Evolutionary conservation across 35 echinoderm and acorn worm species (phyloP), one percentile per base, ranked within the genome.

Genomic region (Holothuria glaberrima): DNA sequence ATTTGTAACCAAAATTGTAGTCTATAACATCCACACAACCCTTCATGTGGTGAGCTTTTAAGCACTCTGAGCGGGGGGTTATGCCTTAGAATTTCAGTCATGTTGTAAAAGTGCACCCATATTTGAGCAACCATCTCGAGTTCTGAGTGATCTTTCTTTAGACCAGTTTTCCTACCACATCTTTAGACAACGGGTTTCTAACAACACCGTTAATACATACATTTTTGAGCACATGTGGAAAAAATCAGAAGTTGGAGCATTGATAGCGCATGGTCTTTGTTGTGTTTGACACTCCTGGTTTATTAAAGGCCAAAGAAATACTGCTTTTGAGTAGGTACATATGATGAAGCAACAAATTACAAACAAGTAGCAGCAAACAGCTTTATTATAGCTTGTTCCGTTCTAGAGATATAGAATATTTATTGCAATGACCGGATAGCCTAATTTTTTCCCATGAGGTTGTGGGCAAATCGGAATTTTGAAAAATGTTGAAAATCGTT

Each of bases 261-360:
- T 77, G 7, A 90, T 94, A n/a, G 74, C 48, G 92, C 92, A 86
- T 79, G 48, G 31, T 86, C 92, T 52, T 90, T 86, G 68, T 93
- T 92, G 0, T 88, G 60, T 12, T 30, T 50, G 32, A 92, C 72
- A 12, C n/a, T n/a, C n/a, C n/a, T n/a, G n/a, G n/a, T n/a, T n/a
- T n/a, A n/a, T n/a, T n/a, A n/a, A n/a, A n/a, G n/a, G n/a, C n/a
- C n/a, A n/a, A n/a, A n/a, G n/a, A n/a, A n/a, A n/a, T n/a, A n/a
- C n/a, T n/a, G n/a, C n/a, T n/a, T n/a, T n/a, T n/a, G n/a, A n/a
- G n/a, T n/a, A n/a, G n/a, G n/a, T n/a, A n/a, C n/a, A n/a, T n/a
- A n/a, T n/a, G n/a, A n/a, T n/a, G n/a, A n/a, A n/a, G n/a, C n/a
- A n/a, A n/a, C n/a, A n/a, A n/a, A n/a, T n/a, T n/a, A n/a, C n/a